phyloP scores from a whole-genome alignment of 2,888 invertebrate species.

The Melieria picta region DNA sequence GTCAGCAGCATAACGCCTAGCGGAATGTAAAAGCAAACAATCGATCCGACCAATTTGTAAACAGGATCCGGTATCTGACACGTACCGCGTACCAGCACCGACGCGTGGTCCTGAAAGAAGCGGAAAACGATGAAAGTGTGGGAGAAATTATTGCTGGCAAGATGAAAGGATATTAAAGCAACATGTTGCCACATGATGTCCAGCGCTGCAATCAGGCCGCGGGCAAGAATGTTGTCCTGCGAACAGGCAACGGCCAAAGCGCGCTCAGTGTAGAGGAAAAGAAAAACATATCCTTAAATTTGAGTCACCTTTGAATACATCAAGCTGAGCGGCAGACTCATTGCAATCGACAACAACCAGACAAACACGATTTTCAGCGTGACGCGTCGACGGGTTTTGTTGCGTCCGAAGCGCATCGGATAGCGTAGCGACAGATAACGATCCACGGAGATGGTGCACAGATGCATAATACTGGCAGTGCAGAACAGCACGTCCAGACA shows the following conservation, averaged over 20 bases:
- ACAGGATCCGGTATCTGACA: conserved; percentile 90
- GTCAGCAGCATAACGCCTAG: conserved; percentile 93
- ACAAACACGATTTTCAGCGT: conserved; percentile 92
- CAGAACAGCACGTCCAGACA: conserved; percentile 95
- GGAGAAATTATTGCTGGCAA: background rate
- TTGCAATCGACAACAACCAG: conserved; percentile 91
- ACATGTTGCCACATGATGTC: background rate
- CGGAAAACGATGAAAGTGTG: background rate
- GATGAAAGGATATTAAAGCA: background rate
- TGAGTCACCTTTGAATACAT: conserved; percentile 84
- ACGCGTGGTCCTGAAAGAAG: conserved; percentile 76
- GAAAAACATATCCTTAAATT: background rate
- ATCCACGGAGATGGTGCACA: conserved; percentile 96
- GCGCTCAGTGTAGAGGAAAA: too few relatives aligned
- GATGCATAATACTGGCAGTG: conserved; percentile 96
- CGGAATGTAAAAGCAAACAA: conserved; percentile 96
- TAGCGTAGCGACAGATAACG: conserved; percentile 90
- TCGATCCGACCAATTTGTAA: conserved; percentile 92
- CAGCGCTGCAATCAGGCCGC: background rate
- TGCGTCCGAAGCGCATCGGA: conserved; percentile 92
- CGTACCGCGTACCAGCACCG: conserved; percentile 82
- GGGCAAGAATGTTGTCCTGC: too few relatives aligned
- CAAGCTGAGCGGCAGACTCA: conserved; percentile 88
- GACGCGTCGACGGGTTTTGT: conserved; percentile 86
- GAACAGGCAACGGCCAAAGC: too few relatives aligned